A percentile compares a stretch with the other conserved stretches of the same genome.
Evolutionary conservation across 2,113 vertebrate species (phyloP).

Genomic region (Labrus mixtus): DNA sequence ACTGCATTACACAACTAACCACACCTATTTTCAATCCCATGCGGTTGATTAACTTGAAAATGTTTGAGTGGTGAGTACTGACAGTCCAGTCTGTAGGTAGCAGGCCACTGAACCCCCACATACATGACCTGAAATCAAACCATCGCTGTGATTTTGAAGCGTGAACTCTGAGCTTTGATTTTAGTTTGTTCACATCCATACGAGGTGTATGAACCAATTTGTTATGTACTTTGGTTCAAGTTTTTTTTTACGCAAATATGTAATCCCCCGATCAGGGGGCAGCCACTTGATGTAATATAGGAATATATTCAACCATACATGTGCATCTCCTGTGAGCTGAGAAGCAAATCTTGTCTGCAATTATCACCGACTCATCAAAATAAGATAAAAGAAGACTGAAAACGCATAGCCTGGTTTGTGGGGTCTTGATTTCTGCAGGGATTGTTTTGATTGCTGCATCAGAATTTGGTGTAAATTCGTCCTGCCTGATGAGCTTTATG

Average conservation of each 20-base stretch:
- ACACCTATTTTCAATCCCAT: slow-evolving; percentile 25
- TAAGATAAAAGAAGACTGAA: too few species aligned
- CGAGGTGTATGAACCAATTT: not conserved
- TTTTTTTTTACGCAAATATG: not conserved
- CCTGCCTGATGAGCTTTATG: too few species aligned
- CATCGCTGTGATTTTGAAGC: not conserved
- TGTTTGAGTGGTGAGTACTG: too few species aligned
- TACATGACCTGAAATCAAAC: not conserved
- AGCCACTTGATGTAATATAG: not conserved
- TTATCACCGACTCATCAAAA: too few species aligned
- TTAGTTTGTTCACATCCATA: not conserved
- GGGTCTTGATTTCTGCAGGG: too few species aligned
- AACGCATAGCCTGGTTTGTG: too few species aligned
- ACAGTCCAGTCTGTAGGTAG: too few species aligned
- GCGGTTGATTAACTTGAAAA: not conserved
- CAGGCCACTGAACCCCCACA: not conserved
- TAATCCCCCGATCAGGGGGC: not conserved
- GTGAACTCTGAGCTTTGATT: not conserved
- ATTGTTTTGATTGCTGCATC: too few species aligned
- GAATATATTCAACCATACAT: too few species aligned
- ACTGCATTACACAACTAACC: slow-evolving; percentile 19
- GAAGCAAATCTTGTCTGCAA: not conserved
- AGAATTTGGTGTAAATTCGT: too few species aligned
- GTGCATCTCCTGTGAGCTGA: not conserved
- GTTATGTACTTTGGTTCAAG: not conserved